Evolutionary conservation across 2,113 vertebrate species (phyloP), one percentile per base, ranked within the genome.

Genomic region (Istiophorus platypterus): DNA sequence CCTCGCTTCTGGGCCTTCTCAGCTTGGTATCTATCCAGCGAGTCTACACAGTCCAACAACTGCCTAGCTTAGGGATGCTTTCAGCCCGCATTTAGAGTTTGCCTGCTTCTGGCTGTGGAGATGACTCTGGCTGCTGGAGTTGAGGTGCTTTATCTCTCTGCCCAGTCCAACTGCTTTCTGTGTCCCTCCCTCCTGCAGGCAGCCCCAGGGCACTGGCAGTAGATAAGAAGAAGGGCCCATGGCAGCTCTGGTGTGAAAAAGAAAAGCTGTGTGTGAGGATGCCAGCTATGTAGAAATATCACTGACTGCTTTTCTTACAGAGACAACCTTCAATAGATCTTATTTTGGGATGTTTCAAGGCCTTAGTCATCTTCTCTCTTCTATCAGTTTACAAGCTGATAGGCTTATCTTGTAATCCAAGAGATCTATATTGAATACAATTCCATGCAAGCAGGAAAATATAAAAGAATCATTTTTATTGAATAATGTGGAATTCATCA

Each of bases 81-180:
- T 88, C 73, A 86, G 54, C 66, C 82, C 69, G 68, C 59, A 78
- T 86, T 78, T 63, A 68, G 56, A 88, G 78, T 87, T 88, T 62
- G 70, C 47, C 70, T 68, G 71, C 76, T 85, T 91, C 76, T 91
- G 92, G 87, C 85, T 47, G 72, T 74, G 56, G 78, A 87, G 76
- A 69, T 54, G 78, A 80, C 49, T 82, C 73, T 78, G 80, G 77
- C 78, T 77, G 75, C 88, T 52, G 75, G 70, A 85, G 74, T 84
- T 49, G 68, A 81, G 85, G 63, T 74, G 79, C 76, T 93, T 95
- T 96, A 96, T 96, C 95, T 94, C 69, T 6, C 68, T 72, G 81
- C 45, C 90, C 95, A 95, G 94, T 92, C 86, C 91, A 92, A 91
- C 93, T 88, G 90, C 92, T 91, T 91, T 68, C 65, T 72, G 73